Percentiles rank a stretch among this genome's conserved stretches.
These are phyloP conservation scores for Trilocha varians DNA, from an alignment of 2,888 invertebrate species.

Conservation along the genomic window DNA sequence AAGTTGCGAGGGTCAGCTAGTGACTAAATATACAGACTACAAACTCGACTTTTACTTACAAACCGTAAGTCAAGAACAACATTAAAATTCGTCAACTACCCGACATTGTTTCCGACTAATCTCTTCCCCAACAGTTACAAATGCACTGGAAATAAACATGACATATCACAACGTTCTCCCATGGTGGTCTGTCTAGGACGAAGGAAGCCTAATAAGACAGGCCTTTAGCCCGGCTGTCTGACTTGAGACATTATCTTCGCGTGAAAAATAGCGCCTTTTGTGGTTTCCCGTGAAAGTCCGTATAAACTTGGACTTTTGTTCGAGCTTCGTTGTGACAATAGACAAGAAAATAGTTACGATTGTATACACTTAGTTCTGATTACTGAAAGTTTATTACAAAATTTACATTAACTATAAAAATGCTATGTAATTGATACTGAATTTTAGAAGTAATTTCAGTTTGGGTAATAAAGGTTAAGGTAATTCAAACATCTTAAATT, in stretches of 20 bases:
- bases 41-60: not conserved
- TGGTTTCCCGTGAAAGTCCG: slow-evolving; percentile 14
- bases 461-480: too few relatives aligned
- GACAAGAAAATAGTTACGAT: too few relatives aligned
- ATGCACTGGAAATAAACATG: slow-evolving; percentile 41
- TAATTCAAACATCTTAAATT: too few relatives aligned
- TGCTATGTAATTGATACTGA: too few relatives aligned
- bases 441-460: too few relatives aligned
- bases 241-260: slow-evolving; percentile 48
- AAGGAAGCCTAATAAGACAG: slow-evolving; percentile 61
- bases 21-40: too few relatives aligned
- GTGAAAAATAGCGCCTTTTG: slow-evolving; percentile 65
- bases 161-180: slow-evolving; percentile 38
- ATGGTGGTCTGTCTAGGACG: slow-evolving; percentile 51
- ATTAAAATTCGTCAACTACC: slow-evolving; percentile 2
- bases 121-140: slow-evolving; percentile 43
- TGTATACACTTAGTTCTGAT: too few relatives aligned
- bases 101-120: slow-evolving; percentile 6
- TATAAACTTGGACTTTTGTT: not conserved
- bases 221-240: slow-evolving; percentile 54
- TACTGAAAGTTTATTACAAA: too few relatives aligned
- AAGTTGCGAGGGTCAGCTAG: too few relatives aligned
- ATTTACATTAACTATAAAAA: too few relatives aligned
- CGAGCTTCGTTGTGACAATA: not conserved
- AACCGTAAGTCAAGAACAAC: not conserved